Base-by-base conservation (phyloP, 2,888 invertebrate genomes). In the Tanytarsus gracilentus region DNA sequence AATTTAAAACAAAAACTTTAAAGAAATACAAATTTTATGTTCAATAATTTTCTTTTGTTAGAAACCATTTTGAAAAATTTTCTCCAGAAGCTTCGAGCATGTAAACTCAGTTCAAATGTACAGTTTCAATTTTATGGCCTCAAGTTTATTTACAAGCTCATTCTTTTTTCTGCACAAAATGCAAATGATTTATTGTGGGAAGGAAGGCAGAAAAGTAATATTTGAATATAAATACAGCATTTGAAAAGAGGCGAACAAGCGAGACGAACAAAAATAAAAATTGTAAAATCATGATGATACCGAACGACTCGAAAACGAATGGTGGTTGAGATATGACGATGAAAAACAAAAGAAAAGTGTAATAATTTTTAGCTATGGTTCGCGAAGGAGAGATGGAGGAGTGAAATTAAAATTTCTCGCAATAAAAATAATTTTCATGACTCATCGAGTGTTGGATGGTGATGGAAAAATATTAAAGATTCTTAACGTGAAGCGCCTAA, bases 151-250 rank as follows among this genome's bases (percentile, higher is more conserved):
- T n/a, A n/a, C n/a, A n/a, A n/a, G n/a, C n/a, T n/a, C n/a, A n/a
- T n/a, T n/a, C n/a, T n/a, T n/a, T n/a, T n/a, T n/a, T n/a, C n/a
- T n/a, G n/a, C n/a, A n/a, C 9, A 8, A 16, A 11, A 55, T 55
- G 11, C 30, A 55, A 55, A 55, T 55, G 36, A 55, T 55, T 55
- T 55, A 53, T 51, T 55, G 53, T 29, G 30, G 30, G 30, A 52
- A 52, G 29, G 29, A 30, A 11, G 9, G 23, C 48, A 48, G 18
- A 52, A 14, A 29, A 14, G 51, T 9, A 27, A 27, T 26, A 51
- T 52, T 52, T 30, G 52, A 52, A 50, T 50, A 27, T 50, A n/a
- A n/a, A n/a, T n/a, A n/a, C n/a, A n/a, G n/a, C 27, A 27, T 29
- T 27, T 27, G 26, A 52, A 30, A 21, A 25, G 30, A 30, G 52